Conservation (phyloP, 2,797 vertebrate genomes). For the Myotis planiceps region DNA sequence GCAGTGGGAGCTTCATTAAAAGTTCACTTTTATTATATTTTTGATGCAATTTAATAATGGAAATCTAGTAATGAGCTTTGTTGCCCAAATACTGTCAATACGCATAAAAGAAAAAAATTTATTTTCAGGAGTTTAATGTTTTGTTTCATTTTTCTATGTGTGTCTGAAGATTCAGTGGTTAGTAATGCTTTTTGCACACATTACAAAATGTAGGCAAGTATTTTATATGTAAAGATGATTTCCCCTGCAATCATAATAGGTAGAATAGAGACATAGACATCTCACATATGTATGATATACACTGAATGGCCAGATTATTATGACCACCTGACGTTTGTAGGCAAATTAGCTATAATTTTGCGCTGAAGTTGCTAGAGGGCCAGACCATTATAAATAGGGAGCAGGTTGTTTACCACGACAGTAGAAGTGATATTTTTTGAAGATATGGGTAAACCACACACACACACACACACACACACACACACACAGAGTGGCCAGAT, state of each 20-base stretch:
- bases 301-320: neutral
- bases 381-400: too few relatives aligned
- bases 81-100: neutral
- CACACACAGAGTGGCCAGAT: too few relatives aligned
- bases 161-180: neutral
- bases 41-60: neutral
- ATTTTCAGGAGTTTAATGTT: neutral
- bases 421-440: too few relatives aligned
- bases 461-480: too few relatives aligned
- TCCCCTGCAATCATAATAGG: neutral
- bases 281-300: neutral
- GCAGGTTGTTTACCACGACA: too few relatives aligned
- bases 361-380: too few relatives aligned
- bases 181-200: constrained; percentile 8
- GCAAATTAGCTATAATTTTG: too few relatives aligned
- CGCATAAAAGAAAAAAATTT: neutral
- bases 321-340: too few relatives aligned
- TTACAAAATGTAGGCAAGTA: neutral
- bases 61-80: neutral
- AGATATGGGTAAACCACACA: too few relatives aligned
- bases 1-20: neutral
- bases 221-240: constrained; percentile 15
- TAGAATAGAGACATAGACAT: neutral
- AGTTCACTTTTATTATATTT: neutral
- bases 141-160: neutral